Base-by-base conservation (phyloP, 2,113 vertebrate genomes). In the Arizona elegans region DNA sequence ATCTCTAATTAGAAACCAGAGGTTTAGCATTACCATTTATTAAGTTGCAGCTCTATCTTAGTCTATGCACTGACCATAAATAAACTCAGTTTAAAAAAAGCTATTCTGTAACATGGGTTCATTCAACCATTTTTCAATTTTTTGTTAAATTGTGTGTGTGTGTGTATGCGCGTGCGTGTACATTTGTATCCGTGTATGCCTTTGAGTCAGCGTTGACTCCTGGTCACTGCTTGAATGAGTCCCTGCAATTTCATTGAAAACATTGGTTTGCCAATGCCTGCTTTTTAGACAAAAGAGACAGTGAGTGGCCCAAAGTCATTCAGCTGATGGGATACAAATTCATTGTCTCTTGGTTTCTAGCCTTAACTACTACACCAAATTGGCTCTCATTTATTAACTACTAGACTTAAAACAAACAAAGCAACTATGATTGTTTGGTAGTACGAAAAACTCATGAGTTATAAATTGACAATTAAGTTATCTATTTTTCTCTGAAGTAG, bases 381-480 rank as follows among this genome's bases (percentile, higher is more conserved):
- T 43, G 33, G 8, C 33, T 81, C 75, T 81, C 15, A 21, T 81
- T 81, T 81, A 21, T 81, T 52, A 93, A 29, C 29, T 12, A 33
- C 9, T 90, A n/a, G 19, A 17, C 19, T 90, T 86, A 70, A 62
- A 65, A 86, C 11, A 56, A 59, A 53, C n/a, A n/a, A 58, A 62
- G 26, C 6, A 50, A 29, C 56, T 85, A 33, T 90, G 52, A 15
- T 93, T 29, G 54, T n/a, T 92, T 43, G 13, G 62, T 50, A 90
- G 7, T 38, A 90, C 50, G n/a, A 33, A 29, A 86, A 93, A 90
- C 52, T 33, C 24, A 54, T 17, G 88, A 93, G 56, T 90, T 38
- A 87, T 50, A 93, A 87, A 81, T 90, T 50, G 8, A 65, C 87
- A 43, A 59, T 93, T n/a, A 86, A 93, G 33, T 50, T 56, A 93